phyloP scores from a whole-genome alignment of 1,140 invertebrate species.

The Drosophila sechellia region DNA sequence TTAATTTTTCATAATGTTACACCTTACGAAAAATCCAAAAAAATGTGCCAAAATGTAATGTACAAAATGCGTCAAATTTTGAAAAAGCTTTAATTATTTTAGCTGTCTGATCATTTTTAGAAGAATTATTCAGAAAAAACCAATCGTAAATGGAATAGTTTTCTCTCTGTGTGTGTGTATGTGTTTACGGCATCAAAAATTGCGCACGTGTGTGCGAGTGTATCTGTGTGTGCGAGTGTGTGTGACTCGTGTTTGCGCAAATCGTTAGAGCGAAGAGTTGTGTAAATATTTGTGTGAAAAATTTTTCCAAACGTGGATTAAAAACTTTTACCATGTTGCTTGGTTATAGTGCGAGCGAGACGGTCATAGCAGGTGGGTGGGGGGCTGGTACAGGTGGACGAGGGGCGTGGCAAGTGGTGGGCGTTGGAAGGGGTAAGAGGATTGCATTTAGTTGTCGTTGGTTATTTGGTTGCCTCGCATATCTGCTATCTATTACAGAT shows the following conservation, averaged over 20 bases:
- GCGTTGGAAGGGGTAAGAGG: not conserved
- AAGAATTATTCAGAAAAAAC: too few species aligned
- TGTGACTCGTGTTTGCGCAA: constrained; percentile 75
- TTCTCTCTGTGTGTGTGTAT: constrained; percentile 17
- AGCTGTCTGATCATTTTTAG: too few species aligned
- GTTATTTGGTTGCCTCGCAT: constrained; percentile 72
- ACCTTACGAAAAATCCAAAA: too few species aligned
- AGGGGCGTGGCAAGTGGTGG: not conserved
- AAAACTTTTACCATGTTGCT: constrained; percentile 77
- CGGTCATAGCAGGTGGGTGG: not conserved
- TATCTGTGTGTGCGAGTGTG: constrained; percentile 51
- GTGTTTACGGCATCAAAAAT: constrained; percentile 75
- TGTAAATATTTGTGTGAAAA: constrained; percentile 82
- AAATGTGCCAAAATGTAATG: too few species aligned
- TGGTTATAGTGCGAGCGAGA: constrained; percentile 62
- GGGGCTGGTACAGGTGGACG: not conserved
- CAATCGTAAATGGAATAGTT: not conserved
- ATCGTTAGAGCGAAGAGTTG: constrained; percentile 81
- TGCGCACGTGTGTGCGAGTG: constrained; percentile 53
- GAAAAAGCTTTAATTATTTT: too few species aligned
- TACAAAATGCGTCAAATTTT: too few species aligned
- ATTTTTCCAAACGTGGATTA: constrained; percentile 81
- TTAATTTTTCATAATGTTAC: too few species aligned
- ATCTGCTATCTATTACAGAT: constrained; percentile 80
- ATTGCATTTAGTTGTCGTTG: constrained; percentile 64